Evolutionary conservation across 30 jellyfish, hydroid and myxozoan species (phyloP).

Genomic region (Hydractinia symbiolongicarpus): DNA sequence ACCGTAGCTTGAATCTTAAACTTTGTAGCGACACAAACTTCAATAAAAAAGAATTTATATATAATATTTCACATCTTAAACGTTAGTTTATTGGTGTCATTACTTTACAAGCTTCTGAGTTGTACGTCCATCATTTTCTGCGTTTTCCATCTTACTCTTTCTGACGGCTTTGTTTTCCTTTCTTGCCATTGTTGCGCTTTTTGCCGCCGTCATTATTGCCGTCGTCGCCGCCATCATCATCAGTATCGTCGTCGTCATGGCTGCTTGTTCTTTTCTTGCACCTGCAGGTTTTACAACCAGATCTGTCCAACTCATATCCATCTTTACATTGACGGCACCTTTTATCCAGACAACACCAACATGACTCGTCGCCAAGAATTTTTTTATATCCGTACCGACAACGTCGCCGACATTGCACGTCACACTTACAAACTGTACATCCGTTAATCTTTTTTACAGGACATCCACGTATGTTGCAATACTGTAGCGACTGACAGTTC

Average conservation of each 20-base stretch:
- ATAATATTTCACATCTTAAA: too few species aligned
- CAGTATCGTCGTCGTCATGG: not conserved
- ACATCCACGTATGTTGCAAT: too few species aligned
- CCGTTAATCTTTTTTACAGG: too few species aligned
- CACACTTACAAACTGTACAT: too few species aligned
- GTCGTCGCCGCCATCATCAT: not conserved
- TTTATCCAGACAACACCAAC: not conserved
- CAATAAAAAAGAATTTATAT: too few species aligned
- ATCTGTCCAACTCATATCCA: not conserved
- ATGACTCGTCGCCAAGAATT: not conserved
- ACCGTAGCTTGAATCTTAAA: too few species aligned
- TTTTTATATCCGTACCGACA: not conserved
- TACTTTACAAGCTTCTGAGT: not conserved
- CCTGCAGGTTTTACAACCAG: conserved; percentile 4
- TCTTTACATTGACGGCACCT: conserved; percentile 7
- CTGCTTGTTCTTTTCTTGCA: not conserved
- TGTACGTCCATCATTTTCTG: not conserved
- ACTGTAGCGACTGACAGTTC: too few species aligned
- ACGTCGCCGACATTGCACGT: not conserved
- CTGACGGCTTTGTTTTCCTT: not conserved
- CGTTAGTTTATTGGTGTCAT: too few species aligned
- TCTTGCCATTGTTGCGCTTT: not conserved
- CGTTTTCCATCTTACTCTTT: not conserved
- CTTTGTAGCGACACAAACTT: too few species aligned
- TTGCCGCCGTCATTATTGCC: not conserved